phyloP scores from a whole-genome alignment of 2,113 vertebrate species.

The Colaptes auratus region DNA sequence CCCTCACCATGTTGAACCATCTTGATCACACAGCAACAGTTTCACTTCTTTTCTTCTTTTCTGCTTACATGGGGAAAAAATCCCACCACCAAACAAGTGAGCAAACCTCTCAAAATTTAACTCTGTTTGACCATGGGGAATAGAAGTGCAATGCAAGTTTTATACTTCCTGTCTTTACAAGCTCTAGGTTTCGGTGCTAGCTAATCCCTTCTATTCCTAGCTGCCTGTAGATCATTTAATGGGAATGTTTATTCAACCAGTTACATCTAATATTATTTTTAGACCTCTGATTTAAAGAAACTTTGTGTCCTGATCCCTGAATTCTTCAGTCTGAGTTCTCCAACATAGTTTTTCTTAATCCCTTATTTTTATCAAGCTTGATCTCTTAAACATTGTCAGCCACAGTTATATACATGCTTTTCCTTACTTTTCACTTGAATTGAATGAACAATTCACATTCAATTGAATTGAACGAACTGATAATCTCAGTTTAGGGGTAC shows the following conservation, averaged over 20 bases:
- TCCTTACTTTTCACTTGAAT: neutral
- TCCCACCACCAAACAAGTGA: neutral
- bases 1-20: neutral
- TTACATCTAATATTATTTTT: neutral
- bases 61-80: neutral
- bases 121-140: neutral
- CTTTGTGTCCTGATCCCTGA: neutral
- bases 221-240: neutral
- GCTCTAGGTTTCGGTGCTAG: neutral
- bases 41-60: neutral
- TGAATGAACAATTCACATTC: neutral
- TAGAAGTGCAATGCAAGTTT: neutral
- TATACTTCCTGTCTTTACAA: neutral
- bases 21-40: neutral
- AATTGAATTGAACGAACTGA: neutral
- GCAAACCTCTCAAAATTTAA: neutral
- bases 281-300: neutral
- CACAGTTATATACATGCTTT: neutral
- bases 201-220: neutral
- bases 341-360: neutral
- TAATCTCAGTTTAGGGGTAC: neutral
- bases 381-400: neutral
- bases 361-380: neutral
- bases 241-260: neutral
- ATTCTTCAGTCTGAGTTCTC: neutral